Evolutionary conservation across 1,140 invertebrate genomes (phyloP).

Genomic region (Micrasema longulum): DNA sequence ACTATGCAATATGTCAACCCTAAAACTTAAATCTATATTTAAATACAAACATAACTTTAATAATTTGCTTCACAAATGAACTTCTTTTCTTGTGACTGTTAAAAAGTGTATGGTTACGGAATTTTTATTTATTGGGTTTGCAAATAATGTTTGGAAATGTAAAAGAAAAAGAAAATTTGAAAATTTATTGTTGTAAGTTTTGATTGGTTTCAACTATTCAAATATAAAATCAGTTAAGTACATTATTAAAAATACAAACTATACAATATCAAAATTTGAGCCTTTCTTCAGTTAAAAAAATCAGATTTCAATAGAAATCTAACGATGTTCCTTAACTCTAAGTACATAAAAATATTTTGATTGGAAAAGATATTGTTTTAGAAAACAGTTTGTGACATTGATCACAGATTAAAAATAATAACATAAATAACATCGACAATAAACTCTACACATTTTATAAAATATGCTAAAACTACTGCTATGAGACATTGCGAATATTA

Average conservation of each 20-base stretch:
- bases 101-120: too few species aligned
- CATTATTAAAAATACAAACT: conserved; percentile 9
- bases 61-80: too few species aligned
- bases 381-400: conserved; percentile 41
- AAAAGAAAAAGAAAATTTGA: too few species aligned
- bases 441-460: conserved; percentile 22
- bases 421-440: conserved; percentile 47
- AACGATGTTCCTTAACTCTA: conserved; percentile 5
- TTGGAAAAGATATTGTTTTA: conserved; percentile 10
- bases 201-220: too few species aligned
- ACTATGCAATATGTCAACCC: conserved; percentile 40
- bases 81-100: too few species aligned
- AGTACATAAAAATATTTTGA: conserved; percentile 28
- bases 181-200: too few species aligned
- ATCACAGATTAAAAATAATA: conserved; percentile 49
- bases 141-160: too few species aligned
- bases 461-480: conserved; percentile 9
- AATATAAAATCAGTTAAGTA: too few species aligned
- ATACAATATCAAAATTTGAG: conserved; percentile 50
- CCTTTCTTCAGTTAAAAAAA: conserved; percentile 44
- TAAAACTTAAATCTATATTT: conserved; percentile 39
- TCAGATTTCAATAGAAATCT: conserved; percentile 25
- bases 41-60: conserved; percentile 35
- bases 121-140: too few species aligned
- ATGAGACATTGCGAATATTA: conserved; percentile 17